Evolutionary conservation across 1,140 invertebrate genomes (phyloP), one percentile per base, ranked within the genome.

Genomic region (Leptestheria dahalacensis): DNA sequence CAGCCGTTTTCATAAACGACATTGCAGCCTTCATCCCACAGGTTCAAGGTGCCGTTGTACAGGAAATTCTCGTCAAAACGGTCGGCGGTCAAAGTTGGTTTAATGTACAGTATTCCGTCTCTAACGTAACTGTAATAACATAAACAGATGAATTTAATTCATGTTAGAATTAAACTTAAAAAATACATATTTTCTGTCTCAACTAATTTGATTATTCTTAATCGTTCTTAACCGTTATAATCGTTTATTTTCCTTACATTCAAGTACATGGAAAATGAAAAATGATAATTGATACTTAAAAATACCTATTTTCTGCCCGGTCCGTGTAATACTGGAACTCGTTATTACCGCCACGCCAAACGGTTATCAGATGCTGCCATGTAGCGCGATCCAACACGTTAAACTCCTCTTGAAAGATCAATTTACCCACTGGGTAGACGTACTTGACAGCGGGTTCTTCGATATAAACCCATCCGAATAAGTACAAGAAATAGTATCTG

Each of bases 61-160:
- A 75, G 56, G 61, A 72, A 72, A 3, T 65, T 64, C 20, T 71
- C 69, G 10, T 68, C 72, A 56, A 65, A 70, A 25, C 65, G 64
- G 25, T 74, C 72, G 1, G 69, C 63, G 1, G 72, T 73, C 25
- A 74, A 59, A 3, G 71, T 74, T 65, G 68, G 68, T 54, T 64
- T 71, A 6, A 76, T 69, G 62, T 68, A 71, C 3, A 76, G 64
- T 15, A 65, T 65, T 15, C 73, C 72, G 66, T 75, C 65, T 60
- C 64, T 66, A 4, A 71, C 67, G 49, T 65, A 67, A 41, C 33
- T 41, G 15, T 41, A 41, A 41, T 41, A 9, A 41, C 6, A 9
- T 41, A 41, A n/a, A n/a, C n/a, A n/a, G n/a, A n/a, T n/a, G n/a
- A n/a, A n/a, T n/a, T n/a, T n/a, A n/a, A n/a, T n/a, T n/a, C n/a